Base-by-base conservation (phyloP, 2,113 vertebrate genomes). In the Conger conger region DNA sequence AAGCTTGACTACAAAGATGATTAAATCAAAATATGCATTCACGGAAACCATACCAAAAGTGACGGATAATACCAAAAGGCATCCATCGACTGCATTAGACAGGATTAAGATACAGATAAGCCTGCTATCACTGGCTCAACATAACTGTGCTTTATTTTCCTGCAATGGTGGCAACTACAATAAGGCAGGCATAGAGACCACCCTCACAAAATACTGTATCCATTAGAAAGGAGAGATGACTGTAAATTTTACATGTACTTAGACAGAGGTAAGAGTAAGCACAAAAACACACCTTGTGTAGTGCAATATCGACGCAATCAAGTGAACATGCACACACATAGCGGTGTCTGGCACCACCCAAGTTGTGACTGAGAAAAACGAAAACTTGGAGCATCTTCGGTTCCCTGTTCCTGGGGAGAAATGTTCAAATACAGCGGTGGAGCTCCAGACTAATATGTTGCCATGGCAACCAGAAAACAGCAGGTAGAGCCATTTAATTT, bases 201-300 rank as follows among this genome's bases (percentile, higher is more conserved):
- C 68, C 27, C 7, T 73, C 1, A 33, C 3, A 73, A 73, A 33
- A 30, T 33, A 33, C 30, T 33, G 11, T 73, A 33, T 73, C 68
- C 27, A 11, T 90, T 92, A 90, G 85, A 57, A 80, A 78, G 87
- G 87, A 83, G 82, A 40, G 90, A 88, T 90, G 91, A 90, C 92
- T 92, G 88, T 91, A 89, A 93, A 91, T 83, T 91, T 1, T 50
- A 50, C 45, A 50, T 11, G 1, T 50, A 15, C 45, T 50, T 50
- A 50, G 45, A 50, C 45, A 50, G 9, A 50, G 0, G 45, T 50
- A 50, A 13, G 45, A 50, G 45, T 50, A 50, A 11, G 45, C 45
- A 50, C 7, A 50, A 50, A 50, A 13, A 50, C 45, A 50, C 6
- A 50, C 45, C 40, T 9, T 50, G 45, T 50, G 15, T 50, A 13